phyloP scores from a whole-genome alignment of 2,888 invertebrate species.

The Beris chalybata region DNA sequence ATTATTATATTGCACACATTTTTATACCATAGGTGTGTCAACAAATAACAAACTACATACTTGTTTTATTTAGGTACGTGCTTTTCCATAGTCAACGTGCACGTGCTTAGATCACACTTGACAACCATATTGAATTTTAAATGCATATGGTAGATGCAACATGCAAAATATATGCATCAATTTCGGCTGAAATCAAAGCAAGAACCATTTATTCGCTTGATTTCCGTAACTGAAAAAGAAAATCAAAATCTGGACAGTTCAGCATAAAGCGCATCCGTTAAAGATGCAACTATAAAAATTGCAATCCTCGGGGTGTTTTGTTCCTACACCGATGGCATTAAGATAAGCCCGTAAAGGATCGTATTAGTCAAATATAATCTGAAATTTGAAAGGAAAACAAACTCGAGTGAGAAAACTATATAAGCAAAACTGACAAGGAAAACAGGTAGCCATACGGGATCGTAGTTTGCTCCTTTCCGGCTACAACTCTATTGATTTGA shows the following conservation, averaged over 20 bases:
- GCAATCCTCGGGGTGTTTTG: slow-evolving; percentile 29
- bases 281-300: slow-evolving; percentile 19
- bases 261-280: slow-evolving; percentile 26
- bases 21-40: too few relatives aligned
- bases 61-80: too few relatives aligned
- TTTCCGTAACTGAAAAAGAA: slow-evolving; percentile 29
- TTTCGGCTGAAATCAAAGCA: slow-evolving; percentile 23
- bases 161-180: too few relatives aligned
- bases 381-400: slow-evolving; percentile 27
- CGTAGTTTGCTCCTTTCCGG: slow-evolving; percentile 20
- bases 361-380: slow-evolving; percentile 24
- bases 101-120: too few relatives aligned
- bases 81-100: too few relatives aligned
- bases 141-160: too few relatives aligned
- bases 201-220: slow-evolving; percentile 28
- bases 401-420: not conserved
- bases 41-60: too few relatives aligned
- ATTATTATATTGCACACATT: too few relatives aligned
- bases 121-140: too few relatives aligned
- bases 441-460: slow-evolving; percentile 19
- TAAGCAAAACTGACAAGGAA: not conserved
- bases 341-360: slow-evolving; percentile 30
- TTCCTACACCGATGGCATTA: slow-evolving; percentile 33
- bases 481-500: slow-evolving; percentile 23
- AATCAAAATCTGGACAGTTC: slow-evolving; percentile 15